Percentiles rank a stretch among this genome's conserved stretches.
Evolutionary conservation across 1,140 invertebrate genomes (phyloP).

Genomic region (Trichomalopsis sarcophagae): DNA sequence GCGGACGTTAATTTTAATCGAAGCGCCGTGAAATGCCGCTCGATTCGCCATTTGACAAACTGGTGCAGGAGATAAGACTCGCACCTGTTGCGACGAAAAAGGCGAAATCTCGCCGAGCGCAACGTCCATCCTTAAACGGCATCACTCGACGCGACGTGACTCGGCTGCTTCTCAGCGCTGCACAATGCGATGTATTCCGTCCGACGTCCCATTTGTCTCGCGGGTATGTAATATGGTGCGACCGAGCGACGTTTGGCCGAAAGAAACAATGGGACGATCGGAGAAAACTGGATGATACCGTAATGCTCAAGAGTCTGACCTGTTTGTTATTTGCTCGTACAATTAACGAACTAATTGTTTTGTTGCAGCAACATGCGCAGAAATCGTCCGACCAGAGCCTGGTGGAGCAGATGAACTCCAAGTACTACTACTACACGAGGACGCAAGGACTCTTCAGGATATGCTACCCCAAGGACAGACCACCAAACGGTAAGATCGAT

Average conservation of each 20-base stretch:
- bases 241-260: background rate
- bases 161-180: no score
- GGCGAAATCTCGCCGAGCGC: background rate
- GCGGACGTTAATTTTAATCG: no score
- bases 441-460: conserved; percentile 92
- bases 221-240: no score
- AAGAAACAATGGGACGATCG: background rate
- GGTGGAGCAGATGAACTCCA: conserved; percentile 85
- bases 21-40: no score
- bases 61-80: background rate
- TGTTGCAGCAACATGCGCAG: conserved; percentile 83
- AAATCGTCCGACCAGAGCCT: conserved; percentile 83
- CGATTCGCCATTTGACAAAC: no score
- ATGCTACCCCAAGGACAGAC: conserved; percentile 92
- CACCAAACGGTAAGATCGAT: conserved; percentile 83
- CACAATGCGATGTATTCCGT: background rate
- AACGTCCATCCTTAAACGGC: no score
- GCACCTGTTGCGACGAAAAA: background rate
- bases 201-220: no score
- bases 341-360: conserved; percentile 50
- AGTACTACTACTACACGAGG: conserved; percentile 90
- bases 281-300: background rate
- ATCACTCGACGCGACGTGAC: no score
- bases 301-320: background rate
- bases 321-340: background rate